Conservation (phyloP, 2,888 invertebrate genomes). For the Pseudococcus jackbeardsleyi region DNA sequence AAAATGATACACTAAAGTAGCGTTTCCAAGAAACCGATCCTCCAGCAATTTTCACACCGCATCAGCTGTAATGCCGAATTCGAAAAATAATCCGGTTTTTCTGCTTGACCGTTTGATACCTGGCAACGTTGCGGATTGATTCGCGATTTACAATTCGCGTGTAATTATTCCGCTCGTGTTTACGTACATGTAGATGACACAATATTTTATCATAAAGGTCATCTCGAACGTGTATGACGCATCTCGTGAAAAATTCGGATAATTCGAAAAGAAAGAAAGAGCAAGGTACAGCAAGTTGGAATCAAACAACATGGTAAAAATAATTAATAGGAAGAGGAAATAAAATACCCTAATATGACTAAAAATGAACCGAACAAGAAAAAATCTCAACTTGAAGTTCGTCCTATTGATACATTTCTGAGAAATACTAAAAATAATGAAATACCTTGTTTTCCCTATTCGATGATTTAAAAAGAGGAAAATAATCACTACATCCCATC, state of each 20-base stretch:
- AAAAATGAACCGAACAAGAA: too few species aligned
- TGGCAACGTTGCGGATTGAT: not conserved
- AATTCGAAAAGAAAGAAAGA: not conserved
- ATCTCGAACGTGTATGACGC: not conserved
- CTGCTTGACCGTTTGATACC: not conserved
- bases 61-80: not conserved
- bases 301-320: too few species aligned
- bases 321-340: too few species aligned
- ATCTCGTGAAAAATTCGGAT: not conserved
- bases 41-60: not conserved
- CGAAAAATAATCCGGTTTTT: slow-evolving; percentile 32
- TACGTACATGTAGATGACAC: not conserved
- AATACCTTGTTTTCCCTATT: too few species aligned
- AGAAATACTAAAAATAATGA: too few species aligned
- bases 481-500: too few species aligned
- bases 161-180: not conserved
- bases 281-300: too few species aligned
- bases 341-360: too few species aligned
- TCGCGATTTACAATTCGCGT: not conserved
- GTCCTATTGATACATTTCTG: too few species aligned
- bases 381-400: too few species aligned
- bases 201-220: slow-evolving; percentile 23
- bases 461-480: too few species aligned
- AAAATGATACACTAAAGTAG: not conserved
- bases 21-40: not conserved